Evolutionary conservation across 1,140 invertebrate species (phyloP), one percentile per base, ranked within the genome.

Genomic region (Acromyrmex echinatior): DNA sequence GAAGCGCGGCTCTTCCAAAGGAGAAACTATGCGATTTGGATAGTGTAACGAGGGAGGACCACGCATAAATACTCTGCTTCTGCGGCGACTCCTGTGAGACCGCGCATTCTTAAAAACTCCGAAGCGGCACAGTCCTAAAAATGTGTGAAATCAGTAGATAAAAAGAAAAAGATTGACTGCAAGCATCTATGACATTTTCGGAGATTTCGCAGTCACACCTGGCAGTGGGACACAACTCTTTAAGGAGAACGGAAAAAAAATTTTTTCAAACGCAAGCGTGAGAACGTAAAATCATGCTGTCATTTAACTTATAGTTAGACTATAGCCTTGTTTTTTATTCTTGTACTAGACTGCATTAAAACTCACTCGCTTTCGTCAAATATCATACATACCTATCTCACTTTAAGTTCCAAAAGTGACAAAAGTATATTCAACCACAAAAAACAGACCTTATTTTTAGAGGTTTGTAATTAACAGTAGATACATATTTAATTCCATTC

Each of bases 31-130:
- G 93, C 93, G 91, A 89, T 80, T 25, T 91, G 87, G 92, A 94
- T 94, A 92, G 93, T 92, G 94, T 95, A 95, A 95, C 94, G 93
- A 95, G 92, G 92, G 89, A 91, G 91, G 92, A 82, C 90, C 91
- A 86, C 90, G 82, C 88, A 92, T 92, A 87, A 88, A 92, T 92
- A 92, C 87, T 56, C 51, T 56, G 45, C 25, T 77, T 73, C 68
- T 35, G 18, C 51, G 45, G 31, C 18, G 21, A 78, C 12, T 86
- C 70, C 35, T 71, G 62, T 87, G 85, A 91, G 81, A 87, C 31
- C 56, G 65, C 65, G 68, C 84, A 58, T 10, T 62, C n/a, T 73
- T 28, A 86, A 91, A 90, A 88, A 88, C 58, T 51, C 28, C n/a
- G 66, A n/a, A 70, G 63, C 51, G 71, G n/a, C 60, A 74, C 39